Evolutionary conservation across 2,888 invertebrate species (phyloP), one percentile per base, ranked within the genome.

Genomic region (Acanthoscelides obtectus): DNA sequence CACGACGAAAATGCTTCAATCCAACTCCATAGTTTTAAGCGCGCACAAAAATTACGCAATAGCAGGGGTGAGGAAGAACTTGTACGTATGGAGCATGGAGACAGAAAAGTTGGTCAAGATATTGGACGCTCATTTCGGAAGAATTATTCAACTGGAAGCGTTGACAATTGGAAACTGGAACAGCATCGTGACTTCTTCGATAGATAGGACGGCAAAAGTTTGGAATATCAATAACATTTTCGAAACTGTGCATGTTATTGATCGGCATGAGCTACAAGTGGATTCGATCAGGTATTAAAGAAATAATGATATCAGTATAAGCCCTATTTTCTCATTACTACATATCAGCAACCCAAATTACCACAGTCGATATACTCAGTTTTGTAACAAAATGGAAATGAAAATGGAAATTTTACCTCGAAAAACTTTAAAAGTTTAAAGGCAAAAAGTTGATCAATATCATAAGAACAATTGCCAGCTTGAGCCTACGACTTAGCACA

Each of bases 211-310:
- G 0, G 98, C 99, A 6, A 99, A 99, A 88, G 97, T 98, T 3
- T 99, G 99, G 99, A 99, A 99, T 84, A 97, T 99, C 72, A 97
- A 98, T 84, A 99, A 99, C 84, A 98, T 99, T 77, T 97, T 98
- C 81, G 98, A 99, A 83, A 97, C 98, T 85, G 97, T 98, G 0
- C 97, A 97, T 82, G 95, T 95, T 65, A 97, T 99, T 76, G 96
- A 98, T 81, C 88, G 98, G 8, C 97, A 98, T 83, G 99, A 99
- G 82, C 87, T 98, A 73, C 96, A 97, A 78, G 96, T 99, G 73
- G 98, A 99, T 84, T 91, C 93, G 22, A 94, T 99, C 68, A 93
- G 93, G 94, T 94, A 71, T 70, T 63, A 64, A 68, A 17, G n/a
- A n/a, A n/a, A n/a, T n/a, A n/a, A n/a, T n/a, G n/a, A n/a, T n/a